Percentiles rank a stretch among this genome's conserved stretches.
phyloP scores from a whole-genome alignment of 2,888 invertebrate species.

The Hesperia comma region DNA sequence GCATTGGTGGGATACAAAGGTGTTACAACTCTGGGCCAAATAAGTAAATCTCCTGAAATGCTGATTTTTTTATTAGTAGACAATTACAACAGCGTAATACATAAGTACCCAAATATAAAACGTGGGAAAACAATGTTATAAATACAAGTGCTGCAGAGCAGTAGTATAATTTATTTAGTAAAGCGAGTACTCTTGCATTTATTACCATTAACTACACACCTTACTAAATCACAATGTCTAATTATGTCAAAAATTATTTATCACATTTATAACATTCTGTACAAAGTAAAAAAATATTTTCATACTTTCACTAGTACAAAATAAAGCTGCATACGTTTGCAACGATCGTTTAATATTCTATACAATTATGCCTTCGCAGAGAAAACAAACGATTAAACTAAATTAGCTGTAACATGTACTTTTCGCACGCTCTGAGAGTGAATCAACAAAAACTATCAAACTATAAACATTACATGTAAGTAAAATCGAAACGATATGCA shows the following conservation, averaged over 20 bases:
- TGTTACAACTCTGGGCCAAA: constrained; percentile 79
- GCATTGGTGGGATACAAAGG: constrained; percentile 83
- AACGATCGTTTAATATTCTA: constrained; percentile 50
- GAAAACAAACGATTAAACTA: constrained; percentile 44
- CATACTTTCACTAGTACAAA: constrained; percentile 75
- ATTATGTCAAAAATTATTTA: constrained; percentile 81
- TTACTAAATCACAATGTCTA: constrained; percentile 82
- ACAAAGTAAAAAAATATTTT: constrained; percentile 83
- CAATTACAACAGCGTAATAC: constrained; percentile 76
- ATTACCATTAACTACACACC: constrained; percentile 73
- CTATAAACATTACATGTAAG: constrained; percentile 31
- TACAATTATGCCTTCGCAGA: constrained; percentile 44
- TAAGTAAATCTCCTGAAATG: constrained; percentile 71
- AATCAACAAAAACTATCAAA: constrained; percentile 40
- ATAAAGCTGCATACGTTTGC: constrained; percentile 68
- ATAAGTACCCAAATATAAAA: constrained; percentile 80
- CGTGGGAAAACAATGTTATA: constrained; percentile 74
- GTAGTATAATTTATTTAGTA: constrained; percentile 73
- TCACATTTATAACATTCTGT: constrained; percentile 82
- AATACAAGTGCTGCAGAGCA: constrained; percentile 63
- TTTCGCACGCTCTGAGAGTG: constrained; percentile 41
- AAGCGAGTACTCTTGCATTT: constrained; percentile 72
- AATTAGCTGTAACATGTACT: constrained; percentile 41
- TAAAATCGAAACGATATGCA: constrained; percentile 52
- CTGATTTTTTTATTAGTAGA: constrained; percentile 62